Base-by-base conservation (phyloP, 2,797 vertebrate genomes). In the Oryzias sinensis region DNA sequence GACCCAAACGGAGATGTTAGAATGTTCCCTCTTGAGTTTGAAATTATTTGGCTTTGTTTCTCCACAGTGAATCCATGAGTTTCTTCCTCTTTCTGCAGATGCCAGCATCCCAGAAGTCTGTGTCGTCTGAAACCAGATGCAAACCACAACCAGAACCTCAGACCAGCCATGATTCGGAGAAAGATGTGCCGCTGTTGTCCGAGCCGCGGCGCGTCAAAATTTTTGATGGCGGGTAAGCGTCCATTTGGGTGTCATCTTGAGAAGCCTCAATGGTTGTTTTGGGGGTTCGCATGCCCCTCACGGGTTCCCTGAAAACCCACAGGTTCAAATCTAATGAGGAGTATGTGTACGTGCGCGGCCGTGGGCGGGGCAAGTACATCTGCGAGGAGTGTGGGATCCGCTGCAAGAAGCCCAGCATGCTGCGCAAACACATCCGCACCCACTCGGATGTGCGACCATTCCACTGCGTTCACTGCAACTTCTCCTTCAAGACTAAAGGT, bases 401-500 rank as follows among this genome's bases (percentile, higher is more conserved):
- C 53, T 99, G 97, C 86, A 99, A 99, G 90, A 99, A 99, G 64
- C 97, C 97, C 59, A 99, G 97, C 84, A 99, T 99, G 97, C 89
- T 99, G 73, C 96, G 97, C 81, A 99, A 99, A 82, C 97, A 99
- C 74, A 99, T 99, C 71, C 95, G 97, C 67, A 98, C 97, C 0
- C 97, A 99, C 76, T 98, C 97, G 0, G 97, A 99, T 59, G 95
- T 99, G 41, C 94, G 97, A 66, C 97, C 97, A 0, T 99, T 97
- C 87, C 97, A 98, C 82, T 99, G 97, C 84, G 90, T 92, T 56
- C 94, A 96, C 87, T 99, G 97, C 88, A 99, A 97, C 88, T 99
- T 99, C 74, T 99, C 97, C 77, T 99, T 99, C 86, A 99, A 99
- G 91, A 99, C 97, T 0, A 99, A 99, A 96, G 97, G 97, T 98